Percentiles rank a stretch among this genome's conserved stretches.
These are phyloP conservation scores for Cheilosia soror DNA, from an alignment of 2,888 invertebrate genomes.

Conservation along the genomic window DNA sequence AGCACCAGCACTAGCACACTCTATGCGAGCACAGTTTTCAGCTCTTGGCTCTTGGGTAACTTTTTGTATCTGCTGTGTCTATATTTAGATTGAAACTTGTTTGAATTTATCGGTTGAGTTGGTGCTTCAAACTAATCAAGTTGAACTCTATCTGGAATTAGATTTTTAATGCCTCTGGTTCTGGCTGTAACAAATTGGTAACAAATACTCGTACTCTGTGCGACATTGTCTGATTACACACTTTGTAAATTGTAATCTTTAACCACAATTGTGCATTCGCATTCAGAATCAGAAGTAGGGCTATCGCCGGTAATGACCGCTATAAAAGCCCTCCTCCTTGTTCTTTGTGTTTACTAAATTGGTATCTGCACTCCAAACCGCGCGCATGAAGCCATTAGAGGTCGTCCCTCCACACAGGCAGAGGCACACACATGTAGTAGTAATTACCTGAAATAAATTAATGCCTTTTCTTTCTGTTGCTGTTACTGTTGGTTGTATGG, in stretches of 20 bases:
- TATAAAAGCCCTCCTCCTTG: constrained; percentile 34
- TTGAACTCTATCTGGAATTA: constrained; percentile 1
- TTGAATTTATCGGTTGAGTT: constrained; percentile 21
- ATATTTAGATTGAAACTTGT: constrained; percentile 49
- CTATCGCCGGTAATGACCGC: constrained; percentile 29
- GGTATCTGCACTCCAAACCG: constrained; percentile 13
- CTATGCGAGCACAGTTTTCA: not conserved
- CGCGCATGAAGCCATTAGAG: constrained; percentile 51
- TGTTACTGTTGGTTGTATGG: not conserved
- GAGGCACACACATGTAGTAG: not conserved
- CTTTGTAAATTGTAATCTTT: constrained; percentile 18
- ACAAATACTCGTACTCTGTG: not conserved
- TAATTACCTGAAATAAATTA: constrained; percentile 67
- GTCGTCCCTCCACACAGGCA: constrained; percentile 29
- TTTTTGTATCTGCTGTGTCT: constrained; percentile 20
- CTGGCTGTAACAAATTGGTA: constrained; percentile 13
- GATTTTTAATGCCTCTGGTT: constrained; percentile 21
- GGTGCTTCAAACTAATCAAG: constrained; percentile 1
- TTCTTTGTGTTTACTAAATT: constrained; percentile 12
- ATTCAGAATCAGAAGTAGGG: constrained; percentile 25
- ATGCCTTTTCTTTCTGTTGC: constrained; percentile 7
- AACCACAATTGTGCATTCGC: constrained; percentile 2
- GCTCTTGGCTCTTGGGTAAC: constrained; percentile 29
- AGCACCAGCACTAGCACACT: not conserved
- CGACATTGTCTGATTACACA: constrained; percentile 30